Base-by-base conservation (phyloP, 2,888 invertebrate genomes). In the Helicoverpa assulta region DNA sequence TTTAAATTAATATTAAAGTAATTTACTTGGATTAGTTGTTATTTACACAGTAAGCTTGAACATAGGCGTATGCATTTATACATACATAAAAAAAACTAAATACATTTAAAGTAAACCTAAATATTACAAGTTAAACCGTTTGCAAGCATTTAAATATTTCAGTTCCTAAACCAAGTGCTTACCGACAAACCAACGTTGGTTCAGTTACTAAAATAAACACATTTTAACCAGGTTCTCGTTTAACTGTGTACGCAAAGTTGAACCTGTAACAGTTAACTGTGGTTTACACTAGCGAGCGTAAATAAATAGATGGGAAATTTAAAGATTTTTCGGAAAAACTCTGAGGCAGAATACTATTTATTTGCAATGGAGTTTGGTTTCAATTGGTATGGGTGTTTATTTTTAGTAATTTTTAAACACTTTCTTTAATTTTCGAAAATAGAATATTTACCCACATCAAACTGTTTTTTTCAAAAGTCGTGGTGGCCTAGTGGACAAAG, bases 261-360 rank as follows among this genome's bases (percentile, higher is more conserved):
- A 58, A 21, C 40, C 14, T 43, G 16, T 43, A 12, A 12, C 16
- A 43, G 43, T 43, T 55, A 16, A 33, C n/a, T 14, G 16, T 16
- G 18, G 16, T n/a, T 18, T 19, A 29, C 21, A 4, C 43, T 12
- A 2, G 3, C 16, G n/a, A 60, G 14, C 37, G 43, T 69, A 37
- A 69, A 69, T 50, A 55, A 63, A 75, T 51, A 55, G 8, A 54
- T 14, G 16, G 33, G 43, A 43, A 21, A 55, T 51, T 59, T 21
- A 33, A 56, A 5, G 47, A 10, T 57, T 74, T 53, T 59, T 59
- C 7, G 26, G 37, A 67, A 60, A 55, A 71, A 51, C 50, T 14
- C 10, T 14, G n/a, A n/a, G 43, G 16, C 40, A 43, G 33, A 12
- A 16, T n/a, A 8, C 7, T 8, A 16, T 3, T 43, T 43, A 43